phyloP scores from a whole-genome alignment of 2,113 vertebrate genomes.

The Engraulis encrasicolus region DNA sequence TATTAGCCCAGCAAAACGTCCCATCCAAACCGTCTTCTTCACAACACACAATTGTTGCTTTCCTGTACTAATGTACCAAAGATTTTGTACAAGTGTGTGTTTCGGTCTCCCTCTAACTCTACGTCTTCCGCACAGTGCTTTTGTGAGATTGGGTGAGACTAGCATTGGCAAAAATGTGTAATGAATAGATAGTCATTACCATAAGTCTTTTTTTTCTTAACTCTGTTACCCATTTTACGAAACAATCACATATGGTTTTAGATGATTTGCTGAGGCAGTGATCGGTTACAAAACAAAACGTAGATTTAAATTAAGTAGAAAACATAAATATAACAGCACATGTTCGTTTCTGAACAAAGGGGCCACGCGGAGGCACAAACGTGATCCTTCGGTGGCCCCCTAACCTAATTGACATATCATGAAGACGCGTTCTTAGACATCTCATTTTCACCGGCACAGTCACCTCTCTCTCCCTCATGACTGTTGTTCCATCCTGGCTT shows the following conservation, averaged over 20 bases:
- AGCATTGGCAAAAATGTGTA: slow-evolving; percentile 15
- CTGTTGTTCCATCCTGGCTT: slow-evolving; percentile 32
- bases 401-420: slow-evolving; percentile 43
- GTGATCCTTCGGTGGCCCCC: slow-evolving; percentile 30
- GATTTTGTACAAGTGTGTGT: slow-evolving; percentile 6
- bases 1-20: neutral
- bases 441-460: slow-evolving; percentile 43
- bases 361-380: slow-evolving; percentile 48
- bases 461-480: slow-evolving; percentile 32
- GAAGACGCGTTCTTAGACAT: slow-evolving; percentile 44
- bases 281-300: neutral
- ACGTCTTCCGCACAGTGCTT: slow-evolving; percentile 3
- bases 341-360: neutral
- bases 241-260: neutral
- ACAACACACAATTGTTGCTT: neutral
- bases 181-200: slow-evolving; percentile 18
- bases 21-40: neutral
- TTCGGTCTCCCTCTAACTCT: neutral
- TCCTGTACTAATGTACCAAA: neutral
- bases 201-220: neutral
- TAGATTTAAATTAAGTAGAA: neutral
- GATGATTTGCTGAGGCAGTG: neutral
- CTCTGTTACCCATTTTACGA: slow-evolving; percentile 11
- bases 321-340: neutral
- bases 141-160: slow-evolving; percentile 1